A percentile compares a stretch with the other conserved stretches of the same genome.
phyloP scores from a whole-genome alignment of 2,888 invertebrate species.

The Lydus trimaculatus region DNA sequence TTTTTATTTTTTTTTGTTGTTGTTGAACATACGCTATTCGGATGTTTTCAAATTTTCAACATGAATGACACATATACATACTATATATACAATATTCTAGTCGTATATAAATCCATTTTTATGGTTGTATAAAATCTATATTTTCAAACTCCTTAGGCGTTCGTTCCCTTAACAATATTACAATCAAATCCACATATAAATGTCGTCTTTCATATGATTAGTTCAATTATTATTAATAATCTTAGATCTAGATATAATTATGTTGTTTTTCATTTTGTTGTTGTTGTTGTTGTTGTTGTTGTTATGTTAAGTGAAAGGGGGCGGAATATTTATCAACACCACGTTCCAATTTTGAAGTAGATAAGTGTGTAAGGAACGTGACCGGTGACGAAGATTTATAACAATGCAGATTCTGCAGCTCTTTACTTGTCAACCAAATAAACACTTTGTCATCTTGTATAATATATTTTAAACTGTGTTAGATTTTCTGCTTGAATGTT shows the following conservation, averaged over 20 bases:
- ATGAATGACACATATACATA: background rate
- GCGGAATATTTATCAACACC: conserved; percentile 30
- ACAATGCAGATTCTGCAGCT: conserved; percentile 37
- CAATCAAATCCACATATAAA: background rate
- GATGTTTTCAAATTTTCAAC: background rate
- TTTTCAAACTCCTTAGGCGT: background rate
- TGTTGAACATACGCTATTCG: background rate
- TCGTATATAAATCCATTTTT: background rate
- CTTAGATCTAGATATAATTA: background rate
- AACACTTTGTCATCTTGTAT: conserved; percentile 30
- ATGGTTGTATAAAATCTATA: background rate
- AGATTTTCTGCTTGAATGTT: conserved; percentile 16
- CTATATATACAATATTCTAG: background rate
- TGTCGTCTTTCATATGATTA: background rate
- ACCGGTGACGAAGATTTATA: conserved; percentile 34
- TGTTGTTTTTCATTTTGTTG: background rate
- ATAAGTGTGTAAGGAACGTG: conserved; percentile 33
- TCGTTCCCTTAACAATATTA: background rate
- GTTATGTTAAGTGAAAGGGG: background rate
- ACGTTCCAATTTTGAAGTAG: conserved; percentile 27
- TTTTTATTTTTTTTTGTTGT: background rate
- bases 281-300: conserved; percentile 10
- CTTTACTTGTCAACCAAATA: conserved; percentile 26
- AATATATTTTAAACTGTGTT: conserved; percentile 21
- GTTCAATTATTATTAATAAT: background rate